These are phyloP conservation scores for Terebella lapidaria DNA, from an alignment of 2,888 invertebrate genomes.

Conservation along the genomic window DNA sequence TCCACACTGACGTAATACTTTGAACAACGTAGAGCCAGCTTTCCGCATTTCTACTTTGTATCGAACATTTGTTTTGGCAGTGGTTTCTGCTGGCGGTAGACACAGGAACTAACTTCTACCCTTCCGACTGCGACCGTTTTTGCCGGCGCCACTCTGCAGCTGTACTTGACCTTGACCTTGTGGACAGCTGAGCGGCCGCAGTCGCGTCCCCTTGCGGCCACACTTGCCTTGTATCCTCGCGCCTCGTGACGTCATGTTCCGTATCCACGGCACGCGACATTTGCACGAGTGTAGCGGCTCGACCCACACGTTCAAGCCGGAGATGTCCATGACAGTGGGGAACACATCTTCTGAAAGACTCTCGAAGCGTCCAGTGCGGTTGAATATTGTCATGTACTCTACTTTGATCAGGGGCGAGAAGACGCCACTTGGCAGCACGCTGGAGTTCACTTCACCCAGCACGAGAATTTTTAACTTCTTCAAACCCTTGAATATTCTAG, in stretches of 20 bases:
- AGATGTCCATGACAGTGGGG: constrained; percentile 1
- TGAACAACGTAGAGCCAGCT: too few species aligned
- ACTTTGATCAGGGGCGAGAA: constrained; percentile 8
- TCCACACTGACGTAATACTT: too few species aligned
- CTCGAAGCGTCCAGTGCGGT: constrained; percentile 10
- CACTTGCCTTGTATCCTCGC: constrained; percentile 20
- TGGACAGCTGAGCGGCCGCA: neutral
- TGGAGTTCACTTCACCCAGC: constrained; percentile 14
- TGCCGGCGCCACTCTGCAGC: too few species aligned
- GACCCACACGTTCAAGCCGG: constrained; percentile 14
- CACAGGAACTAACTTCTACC: too few species aligned
- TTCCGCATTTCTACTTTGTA: too few species aligned
- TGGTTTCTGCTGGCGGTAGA: too few species aligned
- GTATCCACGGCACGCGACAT: constrained; percentile 17
- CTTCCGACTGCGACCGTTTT: too few species aligned
- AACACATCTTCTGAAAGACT: constrained; percentile 11
- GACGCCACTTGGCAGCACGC: constrained; percentile 4
- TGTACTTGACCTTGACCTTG: too few species aligned
- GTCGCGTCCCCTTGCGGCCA: neutral
- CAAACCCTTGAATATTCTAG: constrained; percentile 13
- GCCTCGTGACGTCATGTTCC: constrained; percentile 8
- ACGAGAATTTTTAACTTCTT: constrained; percentile 16
- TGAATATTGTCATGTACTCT: constrained; percentile 12
- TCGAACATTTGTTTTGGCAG: too few species aligned
- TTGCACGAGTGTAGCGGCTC: constrained; percentile 14